Conservation (phyloP, 2,888 invertebrate genomes). For the Pinctada fucata region DNA sequence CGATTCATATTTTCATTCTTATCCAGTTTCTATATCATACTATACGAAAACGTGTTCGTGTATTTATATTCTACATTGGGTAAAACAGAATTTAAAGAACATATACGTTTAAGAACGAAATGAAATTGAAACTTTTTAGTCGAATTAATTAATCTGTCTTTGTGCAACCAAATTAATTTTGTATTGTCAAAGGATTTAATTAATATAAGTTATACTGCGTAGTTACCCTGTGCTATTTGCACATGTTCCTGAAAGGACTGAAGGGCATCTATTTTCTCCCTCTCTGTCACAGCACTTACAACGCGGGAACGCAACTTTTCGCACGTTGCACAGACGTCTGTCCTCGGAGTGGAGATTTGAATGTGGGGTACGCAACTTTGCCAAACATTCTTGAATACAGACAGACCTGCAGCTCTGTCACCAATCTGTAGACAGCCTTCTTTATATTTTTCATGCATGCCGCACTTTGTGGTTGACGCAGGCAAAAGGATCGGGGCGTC, state of each 20-base stretch:
- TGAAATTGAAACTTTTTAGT: no score
- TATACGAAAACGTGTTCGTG: no score
- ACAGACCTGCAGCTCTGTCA: constrained; percentile 7
- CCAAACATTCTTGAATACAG: constrained; percentile 35
- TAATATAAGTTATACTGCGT: no score
- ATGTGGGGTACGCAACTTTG: constrained; percentile 29
- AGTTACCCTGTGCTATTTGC: constrained; percentile 15
- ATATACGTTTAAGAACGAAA: no score
- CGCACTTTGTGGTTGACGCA: constrained; percentile 7
- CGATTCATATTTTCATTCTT: no score
- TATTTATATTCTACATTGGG: no score
- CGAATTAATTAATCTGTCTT: no score
- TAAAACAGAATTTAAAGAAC: no score
- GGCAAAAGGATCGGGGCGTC: constrained; percentile 8
- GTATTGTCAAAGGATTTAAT: no score
- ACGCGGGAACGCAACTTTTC: constrained; percentile 24
- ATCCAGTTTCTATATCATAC: no score
- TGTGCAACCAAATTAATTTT: no score
- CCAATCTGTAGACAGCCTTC: background rate
- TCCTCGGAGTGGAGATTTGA: constrained; percentile 26
- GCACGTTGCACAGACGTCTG: constrained; percentile 34
- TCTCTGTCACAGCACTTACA: constrained; percentile 19
- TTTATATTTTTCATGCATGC: background rate
- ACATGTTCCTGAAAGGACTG: constrained; percentile 22
- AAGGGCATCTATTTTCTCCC: constrained; percentile 26